Conservation (phyloP, 2,888 invertebrate genomes). For the Drosophila antonietae region DNA sequence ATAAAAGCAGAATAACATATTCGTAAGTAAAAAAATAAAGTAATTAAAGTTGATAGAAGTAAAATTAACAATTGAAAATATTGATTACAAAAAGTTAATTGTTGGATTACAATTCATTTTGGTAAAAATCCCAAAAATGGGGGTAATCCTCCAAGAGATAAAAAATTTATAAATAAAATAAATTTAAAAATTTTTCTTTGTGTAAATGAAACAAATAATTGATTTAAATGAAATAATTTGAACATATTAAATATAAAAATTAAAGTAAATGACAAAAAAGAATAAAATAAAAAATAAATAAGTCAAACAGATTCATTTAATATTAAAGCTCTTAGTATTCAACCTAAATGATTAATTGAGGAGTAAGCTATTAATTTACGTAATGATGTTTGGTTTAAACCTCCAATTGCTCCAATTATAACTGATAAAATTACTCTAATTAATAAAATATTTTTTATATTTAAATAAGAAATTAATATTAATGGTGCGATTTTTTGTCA, state of each 20-base stretch:
- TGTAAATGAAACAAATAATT: not conserved
- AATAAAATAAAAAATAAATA: conserved; percentile 85
- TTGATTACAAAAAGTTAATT: conserved; percentile 85
- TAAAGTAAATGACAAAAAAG: conserved; percentile 84
- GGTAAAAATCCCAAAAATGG: conserved; percentile 88
- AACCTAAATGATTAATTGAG: conserved; percentile 88
- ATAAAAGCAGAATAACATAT: not conserved
- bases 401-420: conserved; percentile 85
- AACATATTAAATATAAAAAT: conserved; percentile 85
- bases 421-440: conserved; percentile 85
- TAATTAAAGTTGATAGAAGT: conserved; percentile 86
- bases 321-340: conserved; percentile 85
- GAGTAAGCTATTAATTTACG: conserved; percentile 88
- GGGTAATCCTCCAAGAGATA: conserved; percentile 86
- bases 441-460: conserved; percentile 84
- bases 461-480: conserved; percentile 86
- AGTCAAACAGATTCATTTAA: conserved; percentile 85
- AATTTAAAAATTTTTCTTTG: not conserved
- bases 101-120: conserved; percentile 87
- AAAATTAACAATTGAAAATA: conserved; percentile 84
- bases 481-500: conserved; percentile 89
- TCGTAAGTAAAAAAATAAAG: conserved; percentile 86
- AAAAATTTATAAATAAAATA: conserved; percentile 83
- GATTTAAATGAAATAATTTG: conserved; percentile 85
- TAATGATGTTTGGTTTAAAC: conserved; percentile 86